Evolutionary conservation across 2,113 vertebrate genomes (phyloP).

Genomic region (Brachyhypopomus occidentalis): DNA sequence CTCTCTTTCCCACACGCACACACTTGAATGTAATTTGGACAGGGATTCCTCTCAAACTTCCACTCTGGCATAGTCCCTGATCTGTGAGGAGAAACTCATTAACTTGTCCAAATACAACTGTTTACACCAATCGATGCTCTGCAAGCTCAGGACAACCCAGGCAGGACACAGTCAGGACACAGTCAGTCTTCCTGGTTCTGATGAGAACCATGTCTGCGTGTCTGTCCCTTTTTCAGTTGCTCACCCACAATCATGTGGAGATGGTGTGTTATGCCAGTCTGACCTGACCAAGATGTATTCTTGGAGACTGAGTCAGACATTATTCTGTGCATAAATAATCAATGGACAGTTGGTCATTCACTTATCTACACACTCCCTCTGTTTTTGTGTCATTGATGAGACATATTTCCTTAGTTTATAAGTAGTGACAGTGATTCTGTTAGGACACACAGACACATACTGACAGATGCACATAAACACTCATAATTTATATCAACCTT

Average conservation of each 20-base stretch:
- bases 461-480: not conserved
- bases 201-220: not conserved
- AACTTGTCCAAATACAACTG: constrained; percentile 45
- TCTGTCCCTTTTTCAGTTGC: constrained; percentile 4
- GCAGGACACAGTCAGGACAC: constrained; percentile 38
- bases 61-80: not conserved
- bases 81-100: constrained; percentile 42
- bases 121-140: constrained; percentile 27
- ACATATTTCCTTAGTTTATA: no score
- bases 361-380: no score
- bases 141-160: constrained; percentile 12
- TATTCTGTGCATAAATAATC: no score
- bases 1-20: not conserved
- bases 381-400: no score
- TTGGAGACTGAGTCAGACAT: no score
- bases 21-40: not conserved
- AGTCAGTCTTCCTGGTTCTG: constrained; percentile 28
- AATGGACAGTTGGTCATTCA: no score
- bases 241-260: not conserved
- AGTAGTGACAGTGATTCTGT: no score
- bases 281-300: no score
- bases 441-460: no score
- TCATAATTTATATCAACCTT: constrained; percentile 11
- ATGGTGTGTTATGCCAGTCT: no score
- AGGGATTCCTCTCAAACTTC: not conserved